Evolutionary conservation across 2,888 invertebrate genomes (phyloP), one percentile per base, ranked within the genome.

Genomic region (Dasypogon diadema): DNA sequence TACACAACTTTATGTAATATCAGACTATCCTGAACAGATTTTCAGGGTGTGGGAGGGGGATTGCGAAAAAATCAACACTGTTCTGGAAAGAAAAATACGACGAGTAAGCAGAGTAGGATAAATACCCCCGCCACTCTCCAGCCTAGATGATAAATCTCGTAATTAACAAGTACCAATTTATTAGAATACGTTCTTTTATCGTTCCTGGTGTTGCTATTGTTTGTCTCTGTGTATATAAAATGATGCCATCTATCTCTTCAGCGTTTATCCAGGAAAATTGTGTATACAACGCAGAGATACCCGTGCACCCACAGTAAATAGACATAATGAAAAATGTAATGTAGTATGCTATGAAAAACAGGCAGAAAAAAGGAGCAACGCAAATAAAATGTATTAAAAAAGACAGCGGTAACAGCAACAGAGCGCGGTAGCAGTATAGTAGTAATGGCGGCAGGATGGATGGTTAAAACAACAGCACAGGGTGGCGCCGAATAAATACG

Each of bases 231-330:
- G 48, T 18, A 30, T 18, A 70, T 54, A 70, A 70, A 68, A 70
- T 70, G 54, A 70, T 70, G 70, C 54, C 70, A 70, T 70, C 70
- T 70, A 70, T 70, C 70, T 70, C 70, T 12, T 26, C 5, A 54
- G 70, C 34, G 70, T 70, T 70, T 65, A 70, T 70, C 54, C 54
- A 21, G 70, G 70, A 70, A 70, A 70, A 70, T 70, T 70, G 51
- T 70, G 54, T 70, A 21, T 46, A 54, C 54, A 70, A 70, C 51
- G 30, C n/a, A n/a, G n/a, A 14, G 46, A 14, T 12, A 24, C 65
- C n/a, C n/a, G 48, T 48, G 65, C 24, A 14, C 65, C n/a, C 65
- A 46, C 24, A 48, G 24, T 48, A 68, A 68, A 68, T 48, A 68
- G 65, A 24, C 65, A 24, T 48, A 46, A 68, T 68, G 65, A 68